Evolutionary conservation across 1,140 invertebrate genomes (phyloP), one percentile per base, ranked within the genome.

Genomic region (Bombus ignitus): DNA sequence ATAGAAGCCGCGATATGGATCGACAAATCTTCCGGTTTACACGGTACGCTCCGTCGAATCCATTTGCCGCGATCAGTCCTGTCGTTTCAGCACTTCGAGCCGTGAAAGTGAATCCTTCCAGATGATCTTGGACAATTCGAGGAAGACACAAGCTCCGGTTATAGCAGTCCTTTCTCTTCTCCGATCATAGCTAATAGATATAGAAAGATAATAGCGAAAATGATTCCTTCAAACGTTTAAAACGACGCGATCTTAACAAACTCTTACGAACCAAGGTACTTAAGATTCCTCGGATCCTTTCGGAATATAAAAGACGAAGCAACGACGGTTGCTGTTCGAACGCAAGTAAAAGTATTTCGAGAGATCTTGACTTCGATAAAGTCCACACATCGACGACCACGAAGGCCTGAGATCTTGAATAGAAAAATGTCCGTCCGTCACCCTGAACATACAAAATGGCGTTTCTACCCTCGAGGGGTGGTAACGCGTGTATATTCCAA

Each of bases 401-500:
- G 62, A 80, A 75, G 44, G 73, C 80, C 80, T 62, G 73, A 83
- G 22, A 81, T 84, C 80, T 68, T 66, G 35, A 83, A 86, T 62
- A 72, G 76, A 90, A 87, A 85, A 87, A 89, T 90, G 88, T 90
- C 86, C 66, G 79, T 85, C 79, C 65, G 44, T 88, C 70, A 53
- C 73, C 35, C 53, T 53, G 70, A 39, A 65, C 79, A 39, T 85
- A 92, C 92, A 94, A 94, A 94, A 94, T 94, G 93, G 93, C 92
- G 93, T 87, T 88, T 86, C 87, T 66, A 72, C 83, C 86, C 73
- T 88, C 65, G 83, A 92, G 91, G 92, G 93, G 92, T 93, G 89
- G 91, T 88, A 77, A 85, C 90, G 88, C 87, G 83, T 87, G 89
- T 93, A 89, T 88, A 91, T 88, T 89, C 92, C 92, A 89, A 93